phyloP scores from a whole-genome alignment of 2,797 vertebrate genomes.

The Acipenser oxyrinchus region DNA sequence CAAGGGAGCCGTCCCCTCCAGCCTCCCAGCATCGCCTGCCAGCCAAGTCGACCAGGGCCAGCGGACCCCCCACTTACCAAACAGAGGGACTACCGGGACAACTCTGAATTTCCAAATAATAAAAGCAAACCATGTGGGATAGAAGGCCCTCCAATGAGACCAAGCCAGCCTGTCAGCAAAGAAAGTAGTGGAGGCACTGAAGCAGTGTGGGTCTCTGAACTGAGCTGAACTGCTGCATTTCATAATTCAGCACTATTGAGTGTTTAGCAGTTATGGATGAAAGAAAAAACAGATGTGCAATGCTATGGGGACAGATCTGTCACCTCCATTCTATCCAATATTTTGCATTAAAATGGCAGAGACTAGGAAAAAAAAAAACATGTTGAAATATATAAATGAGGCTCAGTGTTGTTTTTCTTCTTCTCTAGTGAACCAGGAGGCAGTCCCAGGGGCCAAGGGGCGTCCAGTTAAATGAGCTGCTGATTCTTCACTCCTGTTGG shows the following conservation, averaged over 20 bases:
- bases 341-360: too few relatives aligned
- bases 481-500: not conserved
- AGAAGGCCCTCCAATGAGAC: slow-evolving; percentile 35
- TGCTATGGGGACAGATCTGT: not conserved
- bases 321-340: too few relatives aligned
- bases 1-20: slow-evolving; percentile 32
- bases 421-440: slow-evolving; percentile 46
- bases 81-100: slow-evolving; percentile 79
- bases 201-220: not conserved
- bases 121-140: slow-evolving; percentile 51
- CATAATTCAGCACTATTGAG: too few relatives aligned
- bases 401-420: slow-evolving; percentile 6
- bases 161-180: slow-evolving; percentile 40
- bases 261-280: too few relatives aligned
- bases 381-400: not conserved
- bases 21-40: slow-evolving; percentile 49
- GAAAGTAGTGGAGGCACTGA: slow-evolving; percentile 32
- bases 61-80: slow-evolving; percentile 42
- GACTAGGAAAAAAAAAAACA: too few relatives aligned
- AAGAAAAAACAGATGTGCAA: not conserved
- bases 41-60: slow-evolving; percentile 48
- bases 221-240: too few relatives aligned
- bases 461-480: slow-evolving; percentile 50
- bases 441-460: slow-evolving; percentile 35
- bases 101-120: slow-evolving; percentile 60